Evolutionary conservation across 2,113 vertebrate genomes (phyloP).

Genomic region (Athene noctua): DNA sequence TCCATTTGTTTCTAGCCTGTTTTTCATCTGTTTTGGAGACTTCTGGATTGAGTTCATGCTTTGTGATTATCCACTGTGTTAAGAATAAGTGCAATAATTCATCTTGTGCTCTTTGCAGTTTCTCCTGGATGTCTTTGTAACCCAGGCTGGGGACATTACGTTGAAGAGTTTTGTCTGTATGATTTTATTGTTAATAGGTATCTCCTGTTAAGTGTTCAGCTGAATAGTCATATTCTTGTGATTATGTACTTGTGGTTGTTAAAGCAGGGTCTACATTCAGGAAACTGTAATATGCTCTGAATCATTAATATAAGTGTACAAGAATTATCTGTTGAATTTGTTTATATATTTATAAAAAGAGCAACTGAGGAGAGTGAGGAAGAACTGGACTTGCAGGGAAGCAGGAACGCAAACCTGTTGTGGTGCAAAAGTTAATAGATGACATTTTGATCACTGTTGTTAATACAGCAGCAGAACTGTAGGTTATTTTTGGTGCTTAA

Average conservation of each 20-base stretch:
- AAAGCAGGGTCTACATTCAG: not conserved
- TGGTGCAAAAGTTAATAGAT: not conserved
- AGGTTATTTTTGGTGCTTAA: not conserved
- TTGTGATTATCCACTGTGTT: not conserved
- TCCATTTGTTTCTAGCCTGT: not conserved
- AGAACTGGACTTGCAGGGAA: not conserved
- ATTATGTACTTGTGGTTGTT: not conserved
- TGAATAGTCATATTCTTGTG: not conserved
- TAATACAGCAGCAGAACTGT: not conserved
- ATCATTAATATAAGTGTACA: not conserved
- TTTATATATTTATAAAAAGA: not conserved
- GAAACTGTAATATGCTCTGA: not conserved
- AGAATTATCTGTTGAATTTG: not conserved
- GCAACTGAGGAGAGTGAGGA: not conserved
- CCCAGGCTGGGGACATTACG: not conserved
- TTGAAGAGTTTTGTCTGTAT: not conserved
- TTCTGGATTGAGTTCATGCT: not conserved
- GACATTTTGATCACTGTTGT: not conserved
- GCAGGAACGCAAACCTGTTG: not conserved
- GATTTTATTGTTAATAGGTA: not conserved
- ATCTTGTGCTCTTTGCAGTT: not conserved
- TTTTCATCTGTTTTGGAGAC: not conserved
- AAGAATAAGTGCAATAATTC: not conserved
- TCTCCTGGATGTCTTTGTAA: not conserved
- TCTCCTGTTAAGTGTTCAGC: not conserved